Conservation (phyloP, 35 echinoderm and acorn worm species). For the Nesometra sesokonis region DNA sequence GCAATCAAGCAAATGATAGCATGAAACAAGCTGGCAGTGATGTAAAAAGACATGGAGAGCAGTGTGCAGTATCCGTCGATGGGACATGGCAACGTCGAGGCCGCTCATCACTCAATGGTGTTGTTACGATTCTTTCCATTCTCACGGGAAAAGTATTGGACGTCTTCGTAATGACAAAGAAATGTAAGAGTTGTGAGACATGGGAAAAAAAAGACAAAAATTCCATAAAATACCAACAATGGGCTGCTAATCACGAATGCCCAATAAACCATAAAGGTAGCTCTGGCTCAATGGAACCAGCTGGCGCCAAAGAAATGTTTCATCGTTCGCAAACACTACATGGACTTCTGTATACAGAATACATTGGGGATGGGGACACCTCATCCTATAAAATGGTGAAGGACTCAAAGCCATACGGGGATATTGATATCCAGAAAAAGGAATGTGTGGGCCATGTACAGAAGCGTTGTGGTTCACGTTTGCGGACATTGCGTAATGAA, state of each 20-base stretch:
- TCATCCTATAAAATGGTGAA: slow-evolving; percentile 17
- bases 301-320: slow-evolving; percentile 16
- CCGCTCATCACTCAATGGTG: not conserved
- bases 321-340: not conserved
- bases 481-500: not conserved
- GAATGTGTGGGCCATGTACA: slow-evolving; percentile 38
- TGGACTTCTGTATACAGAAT: slow-evolving; percentile 6
- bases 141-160: not conserved
- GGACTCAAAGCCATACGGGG: slow-evolving; percentile 6
- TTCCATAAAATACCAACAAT: not conserved
- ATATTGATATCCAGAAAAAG: not conserved
- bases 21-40: no score
- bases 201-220: not conserved
- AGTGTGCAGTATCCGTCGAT: not conserved
- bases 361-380: slow-evolving; percentile 20
- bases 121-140: not conserved
- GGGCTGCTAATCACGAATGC: slow-evolving; percentile 5
- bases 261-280: not conserved
- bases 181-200: not conserved
- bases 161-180: not conserved
- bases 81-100: not conserved
- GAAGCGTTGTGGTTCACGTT: slow-evolving; percentile 6
- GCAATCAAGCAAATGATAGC: no score
- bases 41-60: no score
- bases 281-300: slow-evolving; percentile 9